Percentiles rank a stretch among this genome's conserved stretches.
phyloP scores from a whole-genome alignment of 2,797 vertebrate species.

The Crenuchus spilurus region DNA sequence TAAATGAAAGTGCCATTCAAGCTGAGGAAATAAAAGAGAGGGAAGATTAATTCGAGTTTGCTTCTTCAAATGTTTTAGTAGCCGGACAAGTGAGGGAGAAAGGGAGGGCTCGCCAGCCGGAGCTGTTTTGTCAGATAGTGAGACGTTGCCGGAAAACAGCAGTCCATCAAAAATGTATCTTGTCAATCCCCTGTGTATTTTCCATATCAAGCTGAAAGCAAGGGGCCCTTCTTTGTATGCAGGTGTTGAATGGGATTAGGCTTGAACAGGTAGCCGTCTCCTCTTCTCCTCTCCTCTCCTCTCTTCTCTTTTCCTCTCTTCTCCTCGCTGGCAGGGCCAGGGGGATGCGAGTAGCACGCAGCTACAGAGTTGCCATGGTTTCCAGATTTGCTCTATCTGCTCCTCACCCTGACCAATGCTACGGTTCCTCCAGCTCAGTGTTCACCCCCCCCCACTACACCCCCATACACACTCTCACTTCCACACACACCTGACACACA shows the following conservation, averaged over 20 bases:
- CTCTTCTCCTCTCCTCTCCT: background rate
- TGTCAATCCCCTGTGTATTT: slow-evolving; percentile 65
- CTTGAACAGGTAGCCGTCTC: slow-evolving; percentile 79
- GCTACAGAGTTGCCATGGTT: slow-evolving; percentile 83
- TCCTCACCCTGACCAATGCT: slow-evolving; percentile 69
- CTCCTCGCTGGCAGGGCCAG: slow-evolving; percentile 65
- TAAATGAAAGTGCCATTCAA: slow-evolving; percentile 48
- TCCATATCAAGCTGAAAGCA: slow-evolving; percentile 66
- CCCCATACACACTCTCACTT: background rate
- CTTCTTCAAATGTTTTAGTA: slow-evolving; percentile 51
- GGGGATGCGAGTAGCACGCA: slow-evolving; percentile 74
- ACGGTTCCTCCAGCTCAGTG: slow-evolving; percentile 67
- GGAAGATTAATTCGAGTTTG: slow-evolving; percentile 52
- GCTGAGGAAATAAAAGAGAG: slow-evolving; percentile 37
- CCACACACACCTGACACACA: slow-evolving; percentile 33
- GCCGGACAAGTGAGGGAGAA: slow-evolving; percentile 39
- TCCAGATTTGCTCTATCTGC: slow-evolving; percentile 74
- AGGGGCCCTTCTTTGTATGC: slow-evolving; percentile 73
- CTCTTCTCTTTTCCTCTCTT: slow-evolving; percentile 47
- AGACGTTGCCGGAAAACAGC: slow-evolving; percentile 62
- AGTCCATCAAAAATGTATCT: slow-evolving; percentile 67
- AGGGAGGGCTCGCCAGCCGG: slow-evolving; percentile 36
- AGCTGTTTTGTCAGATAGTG: slow-evolving; percentile 59
- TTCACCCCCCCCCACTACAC: background rate
- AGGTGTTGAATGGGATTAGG: slow-evolving; percentile 75